These are phyloP conservation scores for Etheostoma spectabile DNA, from an alignment of 2,113 vertebrate species.

Conservation along the genomic window DNA sequence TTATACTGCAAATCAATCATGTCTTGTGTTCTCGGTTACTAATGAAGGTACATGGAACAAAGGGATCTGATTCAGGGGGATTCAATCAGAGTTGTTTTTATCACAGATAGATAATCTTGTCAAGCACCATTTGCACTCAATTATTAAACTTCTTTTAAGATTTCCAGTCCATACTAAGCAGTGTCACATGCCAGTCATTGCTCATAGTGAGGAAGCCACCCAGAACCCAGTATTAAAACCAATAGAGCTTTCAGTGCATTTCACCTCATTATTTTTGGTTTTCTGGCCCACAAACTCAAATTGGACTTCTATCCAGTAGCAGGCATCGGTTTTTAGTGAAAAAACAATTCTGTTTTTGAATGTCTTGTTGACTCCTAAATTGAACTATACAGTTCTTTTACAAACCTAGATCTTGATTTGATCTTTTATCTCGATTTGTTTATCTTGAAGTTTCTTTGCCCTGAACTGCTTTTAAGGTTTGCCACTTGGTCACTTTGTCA, in stretches of 20 bases:
- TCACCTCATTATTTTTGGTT: background rate
- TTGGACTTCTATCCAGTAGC: background rate
- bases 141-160: background rate
- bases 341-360: background rate
- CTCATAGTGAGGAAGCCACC: background rate
- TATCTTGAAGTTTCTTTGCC: background rate
- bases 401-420: too few species aligned
- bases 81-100: background rate
- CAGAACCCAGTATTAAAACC: background rate
- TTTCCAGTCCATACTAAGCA: background rate
- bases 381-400: too few species aligned
- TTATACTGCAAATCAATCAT: background rate
- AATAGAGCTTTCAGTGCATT: background rate
- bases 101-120: background rate
- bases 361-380: too few species aligned
- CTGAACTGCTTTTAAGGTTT: background rate
- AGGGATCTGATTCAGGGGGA: background rate
- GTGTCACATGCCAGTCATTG: background rate
- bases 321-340: background rate
- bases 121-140: background rate
- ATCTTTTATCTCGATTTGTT: background rate
- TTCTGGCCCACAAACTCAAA: background rate
- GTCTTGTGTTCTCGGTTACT: background rate
- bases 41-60: background rate
- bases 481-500: background rate